Evolutionary conservation across 2,113 vertebrate genomes (phyloP).

Genomic region (Hippocampus barbouri): DNA sequence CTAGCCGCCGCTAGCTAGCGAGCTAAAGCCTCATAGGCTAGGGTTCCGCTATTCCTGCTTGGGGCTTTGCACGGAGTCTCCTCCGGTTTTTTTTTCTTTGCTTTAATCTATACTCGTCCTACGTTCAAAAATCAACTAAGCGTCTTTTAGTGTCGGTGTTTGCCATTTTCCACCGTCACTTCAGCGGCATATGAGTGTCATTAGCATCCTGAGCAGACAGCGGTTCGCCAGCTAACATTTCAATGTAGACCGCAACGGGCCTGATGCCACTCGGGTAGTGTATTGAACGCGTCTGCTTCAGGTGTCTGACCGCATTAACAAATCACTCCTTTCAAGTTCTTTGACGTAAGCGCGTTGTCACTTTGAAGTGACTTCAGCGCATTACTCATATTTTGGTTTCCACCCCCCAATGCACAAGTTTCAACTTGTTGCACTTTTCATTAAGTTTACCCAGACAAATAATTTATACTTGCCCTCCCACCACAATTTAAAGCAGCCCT

Average conservation of each 20-base stretch:
- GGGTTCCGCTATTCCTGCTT: slow-evolving; percentile 58
- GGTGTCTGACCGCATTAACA: neutral
- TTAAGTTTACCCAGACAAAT: slow-evolving; percentile 19
- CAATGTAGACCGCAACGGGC: slow-evolving; percentile 46
- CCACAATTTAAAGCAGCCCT: no score
- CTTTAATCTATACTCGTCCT: neutral
- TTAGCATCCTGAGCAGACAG: slow-evolving; percentile 59
- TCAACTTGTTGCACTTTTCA: slow-evolving; percentile 47
- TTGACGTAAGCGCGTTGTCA: neutral
- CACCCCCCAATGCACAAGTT: slow-evolving; percentile 5
- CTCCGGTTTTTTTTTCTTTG: neutral
- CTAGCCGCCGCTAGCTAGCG: slow-evolving; percentile 44
- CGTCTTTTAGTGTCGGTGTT: neutral
- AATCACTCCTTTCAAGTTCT: neutral
- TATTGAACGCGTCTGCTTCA: slow-evolving; percentile 5
- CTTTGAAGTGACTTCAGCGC: neutral
- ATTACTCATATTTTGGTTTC: slow-evolving; percentile 5
- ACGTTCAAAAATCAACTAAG: neutral
- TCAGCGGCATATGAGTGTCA: slow-evolving; percentile 48
- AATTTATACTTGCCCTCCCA: no score
- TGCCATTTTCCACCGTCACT: slow-evolving; percentile 26
- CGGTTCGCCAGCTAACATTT: slow-evolving; percentile 45
- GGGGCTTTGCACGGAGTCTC: slow-evolving; percentile 18
- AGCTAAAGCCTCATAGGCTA: slow-evolving; percentile 29
- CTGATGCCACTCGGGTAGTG: slow-evolving; percentile 34